Conservation (phyloP, 2,113 vertebrate species). For the Corvus hawaiiensis region DNA sequence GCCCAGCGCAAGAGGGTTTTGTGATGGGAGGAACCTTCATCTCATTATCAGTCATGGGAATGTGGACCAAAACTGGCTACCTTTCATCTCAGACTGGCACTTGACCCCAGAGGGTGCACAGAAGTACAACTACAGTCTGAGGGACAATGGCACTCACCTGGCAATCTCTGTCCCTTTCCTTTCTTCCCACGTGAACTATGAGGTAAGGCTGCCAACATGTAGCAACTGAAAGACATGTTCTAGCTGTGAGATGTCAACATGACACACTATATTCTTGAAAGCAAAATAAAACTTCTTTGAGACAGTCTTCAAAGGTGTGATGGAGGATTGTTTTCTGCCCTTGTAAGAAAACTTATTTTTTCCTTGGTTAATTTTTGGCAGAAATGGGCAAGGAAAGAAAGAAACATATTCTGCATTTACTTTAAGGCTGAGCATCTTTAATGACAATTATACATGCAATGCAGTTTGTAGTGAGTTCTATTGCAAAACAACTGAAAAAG, state of each 20-base stretch:
- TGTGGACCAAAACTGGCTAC: constrained; percentile 51
- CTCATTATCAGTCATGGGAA: constrained; percentile 39
- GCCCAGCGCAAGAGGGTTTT: constrained; percentile 11
- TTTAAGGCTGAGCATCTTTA: neutral
- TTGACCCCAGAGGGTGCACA: constrained; percentile 1
- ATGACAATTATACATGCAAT: neutral
- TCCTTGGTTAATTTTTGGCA: neutral
- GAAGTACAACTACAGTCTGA: neutral
- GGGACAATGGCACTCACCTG: constrained; percentile 49
- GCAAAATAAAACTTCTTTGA: neutral
- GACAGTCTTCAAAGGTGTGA: neutral
- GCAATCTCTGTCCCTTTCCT: constrained; percentile 25
- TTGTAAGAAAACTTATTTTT: neutral
- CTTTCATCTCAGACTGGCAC: constrained; percentile 25
- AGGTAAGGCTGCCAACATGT: constrained; percentile 12
- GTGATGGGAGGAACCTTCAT: constrained; percentile 9
- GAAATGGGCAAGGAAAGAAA: neutral
- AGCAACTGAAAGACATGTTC: neutral
- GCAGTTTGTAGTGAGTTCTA: neutral
- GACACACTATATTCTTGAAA: neutral
- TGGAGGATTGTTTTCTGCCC: neutral
- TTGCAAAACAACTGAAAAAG: neutral
- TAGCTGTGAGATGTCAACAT: neutral
- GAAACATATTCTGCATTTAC: neutral
- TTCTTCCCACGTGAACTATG: constrained; percentile 24